These are phyloP conservation scores for Lycocorax pyrrhopterus DNA, from an alignment of 2,113 vertebrate genomes.

Conservation along the genomic window DNA sequence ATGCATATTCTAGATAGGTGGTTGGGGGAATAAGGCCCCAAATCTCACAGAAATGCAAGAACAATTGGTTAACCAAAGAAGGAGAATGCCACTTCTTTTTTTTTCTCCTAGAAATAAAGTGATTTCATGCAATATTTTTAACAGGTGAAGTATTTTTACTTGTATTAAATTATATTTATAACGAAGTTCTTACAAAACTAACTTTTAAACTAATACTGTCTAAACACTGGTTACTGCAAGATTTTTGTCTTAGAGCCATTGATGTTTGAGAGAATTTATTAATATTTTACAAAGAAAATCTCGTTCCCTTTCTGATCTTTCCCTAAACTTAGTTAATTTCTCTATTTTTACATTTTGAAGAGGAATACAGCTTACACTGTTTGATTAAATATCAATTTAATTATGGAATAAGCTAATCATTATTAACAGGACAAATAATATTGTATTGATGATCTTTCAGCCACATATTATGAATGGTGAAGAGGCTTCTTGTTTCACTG, in stretches of 20 bases:
- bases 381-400: background rate
- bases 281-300: background rate
- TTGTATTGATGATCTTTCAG: background rate
- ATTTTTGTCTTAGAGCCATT: background rate
- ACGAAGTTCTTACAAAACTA: background rate
- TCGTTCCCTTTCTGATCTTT: background rate
- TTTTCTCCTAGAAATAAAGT: background rate
- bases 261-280: background rate
- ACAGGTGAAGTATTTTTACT: background rate
- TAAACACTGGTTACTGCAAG: background rate
- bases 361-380: background rate
- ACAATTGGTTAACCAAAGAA: background rate
- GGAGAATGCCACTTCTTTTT: rapidly evolving
- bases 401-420: background rate
- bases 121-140: background rate
- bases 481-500: background rate
- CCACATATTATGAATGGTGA: background rate
- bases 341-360: background rate
- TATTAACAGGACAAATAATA: background rate
- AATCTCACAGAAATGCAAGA: background rate
- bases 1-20: background rate
- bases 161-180: background rate
- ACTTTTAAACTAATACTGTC: background rate
- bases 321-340: background rate
- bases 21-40: background rate